Evolutionary conservation across 2,113 vertebrate genomes (phyloP).

Genomic region (Emydura subglobosa): DNA sequence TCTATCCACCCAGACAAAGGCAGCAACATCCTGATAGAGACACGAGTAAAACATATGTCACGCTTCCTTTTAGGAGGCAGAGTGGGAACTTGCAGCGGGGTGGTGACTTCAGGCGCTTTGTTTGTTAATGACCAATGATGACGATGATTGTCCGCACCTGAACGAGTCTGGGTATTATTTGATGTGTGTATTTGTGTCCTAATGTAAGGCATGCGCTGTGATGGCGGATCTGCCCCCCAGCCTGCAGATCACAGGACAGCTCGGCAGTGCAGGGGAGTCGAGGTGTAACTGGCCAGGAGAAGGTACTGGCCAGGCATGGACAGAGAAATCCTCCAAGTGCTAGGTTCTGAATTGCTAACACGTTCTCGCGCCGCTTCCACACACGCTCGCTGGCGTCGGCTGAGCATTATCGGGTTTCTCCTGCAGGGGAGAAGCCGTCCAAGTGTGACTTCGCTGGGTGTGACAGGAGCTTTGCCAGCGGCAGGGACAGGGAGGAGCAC

Average conservation of each 20-base stretch:
- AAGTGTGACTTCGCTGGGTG: conserved; percentile 85
- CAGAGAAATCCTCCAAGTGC: no score
- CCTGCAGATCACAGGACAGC: no score
- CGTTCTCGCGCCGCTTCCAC: not conserved
- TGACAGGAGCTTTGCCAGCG: conserved; percentile 85
- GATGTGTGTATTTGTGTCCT: not conserved
- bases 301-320: not conserved
- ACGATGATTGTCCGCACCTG: accelerated
- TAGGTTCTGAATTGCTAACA: not conserved
- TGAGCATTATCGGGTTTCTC: not conserved
- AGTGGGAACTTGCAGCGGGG: not conserved
- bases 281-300: not conserved
- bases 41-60: not conserved
- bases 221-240: not conserved
- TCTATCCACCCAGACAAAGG: not conserved
- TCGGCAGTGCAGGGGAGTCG: not conserved
- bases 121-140: not conserved
- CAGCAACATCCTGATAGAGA: not conserved
- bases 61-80: not conserved
- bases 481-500: conserved; percentile 85
- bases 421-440: conserved; percentile 84
- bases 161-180: not conserved
- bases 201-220: not conserved
- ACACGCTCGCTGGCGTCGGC: no score
- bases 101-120: not conserved